Conservation (phyloP, 2,888 invertebrate species). For the Acrobeloides nanus region DNA sequence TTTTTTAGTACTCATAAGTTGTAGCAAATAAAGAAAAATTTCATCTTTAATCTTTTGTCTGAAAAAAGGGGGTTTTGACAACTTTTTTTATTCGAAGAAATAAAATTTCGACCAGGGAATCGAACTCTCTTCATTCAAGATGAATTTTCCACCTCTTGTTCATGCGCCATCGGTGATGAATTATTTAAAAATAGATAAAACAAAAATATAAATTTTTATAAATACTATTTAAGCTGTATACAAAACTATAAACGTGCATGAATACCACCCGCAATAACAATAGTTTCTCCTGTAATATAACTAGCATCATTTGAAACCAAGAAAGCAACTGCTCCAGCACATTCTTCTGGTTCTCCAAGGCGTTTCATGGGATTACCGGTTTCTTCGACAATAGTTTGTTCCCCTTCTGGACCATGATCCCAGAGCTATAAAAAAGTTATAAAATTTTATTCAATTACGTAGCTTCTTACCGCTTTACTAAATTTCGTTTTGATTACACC, state of each 20-base stretch:
- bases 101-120: too few species aligned
- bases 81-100: too few species aligned
- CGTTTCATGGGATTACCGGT: constrained; percentile 20
- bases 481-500: constrained; percentile 86
- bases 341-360: constrained; percentile 59
- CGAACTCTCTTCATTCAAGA: too few species aligned
- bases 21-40: too few species aligned
- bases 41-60: too few species aligned
- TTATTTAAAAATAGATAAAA: too few species aligned
- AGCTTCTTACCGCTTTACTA: constrained; percentile 57
- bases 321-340: constrained; percentile 72
- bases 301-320: constrained; percentile 72
- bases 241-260: constrained; percentile 63
- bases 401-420: constrained; percentile 13
- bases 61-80: too few species aligned
- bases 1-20: too few species aligned
- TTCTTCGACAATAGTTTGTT: constrained; percentile 7
- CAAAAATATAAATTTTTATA: too few species aligned
- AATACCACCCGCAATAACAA: constrained; percentile 72
- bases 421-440: constrained; percentile 12
- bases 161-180: too few species aligned
- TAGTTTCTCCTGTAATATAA: constrained; percentile 78
- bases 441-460: neutral
- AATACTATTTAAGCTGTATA: too few species aligned
- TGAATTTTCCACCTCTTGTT: too few species aligned